Conservation (phyloP, 2,113 vertebrate species). For the Macquaria ambigua region DNA sequence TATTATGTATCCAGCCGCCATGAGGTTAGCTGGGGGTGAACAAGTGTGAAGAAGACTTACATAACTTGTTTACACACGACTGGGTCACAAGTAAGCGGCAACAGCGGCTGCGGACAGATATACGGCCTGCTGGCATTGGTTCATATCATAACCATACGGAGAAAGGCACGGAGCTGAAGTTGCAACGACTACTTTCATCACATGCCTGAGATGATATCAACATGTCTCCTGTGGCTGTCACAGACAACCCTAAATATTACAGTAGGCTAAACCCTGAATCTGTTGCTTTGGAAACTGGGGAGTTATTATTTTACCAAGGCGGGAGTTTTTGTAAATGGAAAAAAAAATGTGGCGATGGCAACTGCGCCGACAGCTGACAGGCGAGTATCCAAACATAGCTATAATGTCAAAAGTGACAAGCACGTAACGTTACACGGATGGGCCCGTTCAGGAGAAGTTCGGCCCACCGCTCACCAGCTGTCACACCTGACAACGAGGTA, state of each 20-base stretch:
- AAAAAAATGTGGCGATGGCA: background rate
- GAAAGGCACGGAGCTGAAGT: background rate
- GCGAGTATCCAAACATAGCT: constrained; percentile 62
- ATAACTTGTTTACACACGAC: constrained; percentile 70
- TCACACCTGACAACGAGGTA: constrained; percentile 63
- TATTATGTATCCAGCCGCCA: background rate
- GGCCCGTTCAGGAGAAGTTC: constrained; percentile 38
- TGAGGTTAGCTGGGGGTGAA: constrained; percentile 6
- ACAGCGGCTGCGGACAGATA: constrained; percentile 17
- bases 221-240: background rate
- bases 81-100: constrained; percentile 37
- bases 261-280: background rate
- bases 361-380: constrained; percentile 54
- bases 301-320: background rate
- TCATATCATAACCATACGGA: constrained; percentile 12
- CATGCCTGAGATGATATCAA: background rate
- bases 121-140: constrained; percentile 6
- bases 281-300: background rate
- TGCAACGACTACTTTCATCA: background rate
- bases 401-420: constrained; percentile 62
- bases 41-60: constrained; percentile 59
- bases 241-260: background rate
- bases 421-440: background rate
- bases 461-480: constrained; percentile 54
- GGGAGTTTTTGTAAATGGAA: background rate